These are phyloP conservation scores for Aphrophora alni DNA, from an alignment of 2,888 invertebrate species.

Conservation along the genomic window DNA sequence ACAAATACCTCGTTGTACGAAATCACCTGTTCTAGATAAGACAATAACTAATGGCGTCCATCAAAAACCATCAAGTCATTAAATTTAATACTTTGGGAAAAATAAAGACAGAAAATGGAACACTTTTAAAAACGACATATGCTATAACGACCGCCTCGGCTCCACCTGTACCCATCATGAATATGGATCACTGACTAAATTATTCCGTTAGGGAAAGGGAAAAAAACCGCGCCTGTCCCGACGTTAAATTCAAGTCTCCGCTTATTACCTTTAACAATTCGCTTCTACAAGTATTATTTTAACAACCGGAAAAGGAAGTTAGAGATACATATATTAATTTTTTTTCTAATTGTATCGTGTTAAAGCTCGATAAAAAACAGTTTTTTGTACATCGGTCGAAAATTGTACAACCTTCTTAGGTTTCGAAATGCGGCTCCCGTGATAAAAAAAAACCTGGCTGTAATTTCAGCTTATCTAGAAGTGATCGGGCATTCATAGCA, in stretches of 20 bases:
- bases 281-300: neutral
- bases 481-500: too few relatives aligned
- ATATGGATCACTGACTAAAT: neutral
- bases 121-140: neutral
- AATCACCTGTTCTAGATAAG: neutral
- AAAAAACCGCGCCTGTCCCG: neutral
- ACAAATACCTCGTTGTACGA: neutral
- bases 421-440: too few relatives aligned
- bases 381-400: constrained; percentile 2
- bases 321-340: constrained; percentile 36
- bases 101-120: neutral
- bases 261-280: too few relatives aligned
- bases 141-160: neutral
- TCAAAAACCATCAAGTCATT: neutral
- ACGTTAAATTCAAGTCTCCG: too few relatives aligned
- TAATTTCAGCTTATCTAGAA: too few relatives aligned
- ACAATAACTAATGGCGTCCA: neutral
- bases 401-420: neutral
- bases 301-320: constrained; percentile 36
- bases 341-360: constrained; percentile 23
- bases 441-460: too few relatives aligned
- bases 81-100: neutral
- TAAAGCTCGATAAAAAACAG: constrained; percentile 11
- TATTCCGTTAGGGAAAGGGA: neutral
- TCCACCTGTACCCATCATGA: neutral